Evolutionary conservation across 2,797 vertebrate genomes (phyloP), one percentile per base, ranked within the genome.

Genomic region (Remorina albescens): DNA sequence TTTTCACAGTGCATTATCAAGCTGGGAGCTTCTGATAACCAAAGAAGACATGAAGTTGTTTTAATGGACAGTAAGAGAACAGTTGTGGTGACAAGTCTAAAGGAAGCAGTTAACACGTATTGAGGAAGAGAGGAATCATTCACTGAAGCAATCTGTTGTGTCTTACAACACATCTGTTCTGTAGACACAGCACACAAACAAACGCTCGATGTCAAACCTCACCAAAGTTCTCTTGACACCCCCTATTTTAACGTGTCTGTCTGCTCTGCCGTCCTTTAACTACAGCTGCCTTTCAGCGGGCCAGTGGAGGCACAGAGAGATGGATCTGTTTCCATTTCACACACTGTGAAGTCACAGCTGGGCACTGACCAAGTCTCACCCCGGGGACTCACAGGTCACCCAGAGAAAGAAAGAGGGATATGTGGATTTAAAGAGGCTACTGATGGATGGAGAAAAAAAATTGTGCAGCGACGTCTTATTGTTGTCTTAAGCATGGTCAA

Each of bases 251-350:
- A 18, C 10, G 25, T 21, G 25, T 42, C 56, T 37, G 28, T 34
- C 26, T 62, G 49, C 54, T 47, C 49, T 34, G 51, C 47, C 61
- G 67, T 76, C 66, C 46, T 82, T 72, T 62, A 71, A 74, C 72
- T 54, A 23, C 2, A 44, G 60, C 68, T 82, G 55, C 53, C 28
- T 70, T 65, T 78, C 73, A 47, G 63, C 65, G 59, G 21, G 61
- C 18, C 53, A 47, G 55, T 32, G 62, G 64, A 53, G 58, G 71
- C 74, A 56, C 60, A 65, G 74, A 67, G 69, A 74, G 85, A 57
- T 76, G 71, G 63, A 72, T 81, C 72, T 88, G 76, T 92, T 89
- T 91, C 76, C 78, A 85, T 88, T 86, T 88, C 86, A 90, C 86
- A 89, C 76, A 68, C 67, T 66, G 56, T 44, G 21, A 71, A 80